Evolutionary conservation across 2,888 invertebrate species (phyloP), one percentile per base, ranked within the genome.

Genomic region (Leptinotarsa rubiginosa): DNA sequence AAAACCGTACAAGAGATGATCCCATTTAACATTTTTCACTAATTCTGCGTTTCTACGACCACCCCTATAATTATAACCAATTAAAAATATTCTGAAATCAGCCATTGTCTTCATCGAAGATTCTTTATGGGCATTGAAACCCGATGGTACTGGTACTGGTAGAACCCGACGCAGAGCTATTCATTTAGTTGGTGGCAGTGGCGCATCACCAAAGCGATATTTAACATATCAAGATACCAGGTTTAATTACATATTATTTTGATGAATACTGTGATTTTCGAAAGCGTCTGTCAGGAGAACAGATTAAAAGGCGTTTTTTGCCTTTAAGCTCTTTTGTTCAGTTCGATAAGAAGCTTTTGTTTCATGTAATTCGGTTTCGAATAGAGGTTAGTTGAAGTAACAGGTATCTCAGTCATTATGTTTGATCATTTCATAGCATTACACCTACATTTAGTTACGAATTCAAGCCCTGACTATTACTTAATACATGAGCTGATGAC

Each of bases 171-270:
- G 62, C 69, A 73, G 75, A 65, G 77, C 79, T 85, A 86, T 79
- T 77, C 79, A 78, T 79, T 79, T 77, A 78, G 75, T 87, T 87
- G 86, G 86, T 86, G 86, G 87, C 86, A 86, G 84, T 86, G 82
- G 84, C 85, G 83, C 84, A 83, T 85, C 84, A 84, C 80, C 82
- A 82, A 83, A 79, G 80, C 82, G 83, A 81, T 84, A 85, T 84
- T 87, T 87, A 87, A 86, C 87, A 84, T 86, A 85, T 87, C 87
- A 87, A 85, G 84, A 83, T 82, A 74, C 81, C 78, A 77, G 78
- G 71, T 84, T 85, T 87, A 87, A 87, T 87, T 87, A 86, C 86
- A 87, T 85, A 85, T 83, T 84, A 86, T 86, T 85, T 84, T 77
- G 82, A 75, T 79, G 84, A 82, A 84, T 82, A 85, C 85, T 83